A percentile compares a stretch with the other conserved stretches of the same genome.
Conservation (phyloP, 2,113 vertebrate species). For the Eulemur macaco region DNA sequence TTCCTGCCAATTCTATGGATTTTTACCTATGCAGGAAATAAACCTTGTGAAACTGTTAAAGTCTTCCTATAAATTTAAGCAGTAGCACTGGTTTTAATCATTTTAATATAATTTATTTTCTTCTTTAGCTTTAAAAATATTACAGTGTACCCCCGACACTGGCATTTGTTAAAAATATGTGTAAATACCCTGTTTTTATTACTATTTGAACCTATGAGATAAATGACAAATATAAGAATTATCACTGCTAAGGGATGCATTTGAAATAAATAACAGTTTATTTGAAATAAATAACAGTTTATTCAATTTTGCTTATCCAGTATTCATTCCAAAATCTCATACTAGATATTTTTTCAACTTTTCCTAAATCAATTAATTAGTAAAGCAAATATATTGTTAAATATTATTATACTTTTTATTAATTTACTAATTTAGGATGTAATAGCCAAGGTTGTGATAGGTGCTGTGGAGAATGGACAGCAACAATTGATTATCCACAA, state of each 20-base stretch:
- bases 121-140: slow-evolving; percentile 40
- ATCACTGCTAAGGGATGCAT: background rate
- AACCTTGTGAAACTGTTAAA: background rate
- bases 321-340: background rate
- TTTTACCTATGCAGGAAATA: slow-evolving; percentile 31
- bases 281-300: background rate
- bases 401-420: background rate
- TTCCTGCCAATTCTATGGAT: background rate
- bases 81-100: background rate
- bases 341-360: background rate
- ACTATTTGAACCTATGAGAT: background rate
- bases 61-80: background rate
- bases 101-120: background rate
- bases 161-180: background rate
- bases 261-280: background rate
- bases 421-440: background rate
- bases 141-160: background rate
- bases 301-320: background rate
- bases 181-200: background rate
- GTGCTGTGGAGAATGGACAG: background rate
- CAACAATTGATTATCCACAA: background rate
- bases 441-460: background rate
- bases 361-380: background rate
- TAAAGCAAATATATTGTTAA: background rate
- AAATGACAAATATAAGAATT: background rate